These are phyloP conservation scores for Gymnoscopelus microlampas DNA, from an alignment of 2,797 vertebrate genomes.

Conservation along the genomic window DNA sequence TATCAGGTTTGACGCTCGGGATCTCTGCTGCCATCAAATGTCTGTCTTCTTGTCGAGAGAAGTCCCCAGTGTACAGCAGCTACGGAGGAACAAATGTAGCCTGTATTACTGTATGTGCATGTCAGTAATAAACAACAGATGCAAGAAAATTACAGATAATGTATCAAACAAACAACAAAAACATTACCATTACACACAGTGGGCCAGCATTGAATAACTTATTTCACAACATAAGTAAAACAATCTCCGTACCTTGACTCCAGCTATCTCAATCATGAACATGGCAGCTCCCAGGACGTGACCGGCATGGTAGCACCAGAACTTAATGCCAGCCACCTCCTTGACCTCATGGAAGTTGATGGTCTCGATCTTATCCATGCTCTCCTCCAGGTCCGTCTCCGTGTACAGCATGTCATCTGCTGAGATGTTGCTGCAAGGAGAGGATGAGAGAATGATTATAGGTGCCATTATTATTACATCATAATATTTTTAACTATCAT, in stretches of 20 bases:
- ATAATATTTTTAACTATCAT: background rate
- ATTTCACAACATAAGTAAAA: background rate
- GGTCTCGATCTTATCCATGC: conserved; percentile 99
- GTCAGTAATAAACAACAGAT: background rate
- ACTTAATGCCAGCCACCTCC: conserved; percentile 97
- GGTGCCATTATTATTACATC: background rate
- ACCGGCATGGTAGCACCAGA: conserved; percentile 96
- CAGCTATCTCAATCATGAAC: conserved; percentile 98
- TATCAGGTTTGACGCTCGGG: conserved; percentile 92
- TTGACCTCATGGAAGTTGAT: conserved; percentile 99
- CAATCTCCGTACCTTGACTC: conserved; percentile 87
- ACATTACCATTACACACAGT: too few relatives aligned
- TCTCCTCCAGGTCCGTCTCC: conserved; percentile 95
- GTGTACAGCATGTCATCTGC: conserved; percentile 98
- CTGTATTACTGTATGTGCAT: conserved; percentile 24
- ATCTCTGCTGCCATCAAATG: conserved; percentile 96
- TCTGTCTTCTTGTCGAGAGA: conserved; percentile 95
- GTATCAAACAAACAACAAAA: background rate
- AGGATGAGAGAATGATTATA: background rate
- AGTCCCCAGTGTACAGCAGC: conserved; percentile 96
- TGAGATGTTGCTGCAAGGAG: conserved; percentile 89
- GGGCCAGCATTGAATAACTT: background rate
- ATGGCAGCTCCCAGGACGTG: conserved; percentile 95
- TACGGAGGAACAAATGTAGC: conserved; percentile 49
- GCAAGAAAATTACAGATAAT: background rate